Conservation (phyloP, 2,797 vertebrate genomes). For the Syngnathus rostellatus region DNA sequence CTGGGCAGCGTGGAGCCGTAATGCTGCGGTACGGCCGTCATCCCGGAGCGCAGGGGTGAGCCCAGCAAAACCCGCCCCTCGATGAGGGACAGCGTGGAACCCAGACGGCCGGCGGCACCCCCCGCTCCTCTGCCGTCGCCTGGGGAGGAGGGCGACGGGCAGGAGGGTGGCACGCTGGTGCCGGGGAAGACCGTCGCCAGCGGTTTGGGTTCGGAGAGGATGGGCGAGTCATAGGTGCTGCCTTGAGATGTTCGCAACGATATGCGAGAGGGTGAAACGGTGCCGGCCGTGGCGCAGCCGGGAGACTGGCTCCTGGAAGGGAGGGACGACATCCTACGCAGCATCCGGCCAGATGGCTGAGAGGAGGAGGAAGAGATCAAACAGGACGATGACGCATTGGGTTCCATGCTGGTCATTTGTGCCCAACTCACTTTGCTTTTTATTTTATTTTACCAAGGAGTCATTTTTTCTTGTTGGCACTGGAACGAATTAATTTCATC, state of each 20-base stretch:
- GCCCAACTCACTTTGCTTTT: no score
- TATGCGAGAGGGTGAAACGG: constrained; percentile 76
- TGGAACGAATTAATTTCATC: no score
- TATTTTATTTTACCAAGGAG: no score
- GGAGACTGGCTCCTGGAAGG: constrained; percentile 90
- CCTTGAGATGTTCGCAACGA: constrained; percentile 85
- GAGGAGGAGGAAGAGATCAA: constrained; percentile 17
- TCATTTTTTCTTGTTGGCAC: no score
- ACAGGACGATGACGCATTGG: no score
- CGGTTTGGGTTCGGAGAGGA: constrained; percentile 77
- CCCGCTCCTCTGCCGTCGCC: constrained; percentile 33
- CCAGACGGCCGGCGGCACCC: constrained; percentile 57
- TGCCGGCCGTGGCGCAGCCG: constrained; percentile 76
- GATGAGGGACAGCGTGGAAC: constrained; percentile 77
- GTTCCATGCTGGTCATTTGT: no score
- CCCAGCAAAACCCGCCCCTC: constrained; percentile 73
- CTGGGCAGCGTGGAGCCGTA: constrained; percentile 78
- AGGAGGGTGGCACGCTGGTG: constrained; percentile 78
- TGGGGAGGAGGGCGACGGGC: constrained; percentile 62
- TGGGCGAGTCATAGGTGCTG: constrained; percentile 82
- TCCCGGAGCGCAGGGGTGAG: constrained; percentile 81
- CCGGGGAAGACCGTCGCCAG: constrained; percentile 77
- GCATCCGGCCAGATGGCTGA: constrained; percentile 70
- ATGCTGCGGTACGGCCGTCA: constrained; percentile 93
- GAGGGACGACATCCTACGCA: constrained; percentile 87